These are phyloP conservation scores for Synergus itoensis DNA, from an alignment of 2,888 invertebrate species.

Conservation along the genomic window DNA sequence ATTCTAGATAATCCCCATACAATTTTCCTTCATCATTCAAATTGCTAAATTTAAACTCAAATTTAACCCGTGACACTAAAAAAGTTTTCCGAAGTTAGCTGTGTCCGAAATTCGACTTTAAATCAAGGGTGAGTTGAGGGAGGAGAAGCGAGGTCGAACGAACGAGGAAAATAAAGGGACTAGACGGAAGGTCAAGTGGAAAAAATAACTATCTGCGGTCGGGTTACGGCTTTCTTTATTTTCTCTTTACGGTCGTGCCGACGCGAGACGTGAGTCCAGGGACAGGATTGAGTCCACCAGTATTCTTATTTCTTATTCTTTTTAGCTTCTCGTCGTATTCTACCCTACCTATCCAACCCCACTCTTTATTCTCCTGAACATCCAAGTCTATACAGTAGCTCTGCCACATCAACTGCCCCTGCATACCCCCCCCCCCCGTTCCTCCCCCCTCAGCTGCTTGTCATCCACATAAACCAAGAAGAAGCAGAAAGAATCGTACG, in stretches of 20 bases:
- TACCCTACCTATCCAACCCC: neutral
- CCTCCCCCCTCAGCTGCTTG: constrained; percentile 16
- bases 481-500: constrained; percentile 38
- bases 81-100: neutral
- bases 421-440: neutral
- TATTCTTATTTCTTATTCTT: constrained; percentile 16
- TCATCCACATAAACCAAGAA: constrained; percentile 40
- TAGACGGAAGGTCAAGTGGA: constrained; percentile 38
- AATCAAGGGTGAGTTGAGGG: constrained; percentile 17
- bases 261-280: constrained; percentile 37
- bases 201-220: constrained; percentile 39
- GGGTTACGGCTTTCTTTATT: constrained; percentile 36
- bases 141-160: constrained; percentile 1
- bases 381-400: constrained; percentile 12
- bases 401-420: neutral
- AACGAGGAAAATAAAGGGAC: constrained; percentile 28
- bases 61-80: neutral
- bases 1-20: neutral
- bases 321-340: constrained; percentile 22
- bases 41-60: constrained; percentile 7
- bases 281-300: constrained; percentile 35
- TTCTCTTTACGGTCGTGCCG: constrained; percentile 40
- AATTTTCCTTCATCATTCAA: neutral
- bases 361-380: neutral
- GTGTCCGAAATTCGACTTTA: constrained; percentile 19